These are phyloP conservation scores for Catamblyrhynchus diadema DNA, from an alignment of 2,797 vertebrate genomes.

Conservation along the genomic window DNA sequence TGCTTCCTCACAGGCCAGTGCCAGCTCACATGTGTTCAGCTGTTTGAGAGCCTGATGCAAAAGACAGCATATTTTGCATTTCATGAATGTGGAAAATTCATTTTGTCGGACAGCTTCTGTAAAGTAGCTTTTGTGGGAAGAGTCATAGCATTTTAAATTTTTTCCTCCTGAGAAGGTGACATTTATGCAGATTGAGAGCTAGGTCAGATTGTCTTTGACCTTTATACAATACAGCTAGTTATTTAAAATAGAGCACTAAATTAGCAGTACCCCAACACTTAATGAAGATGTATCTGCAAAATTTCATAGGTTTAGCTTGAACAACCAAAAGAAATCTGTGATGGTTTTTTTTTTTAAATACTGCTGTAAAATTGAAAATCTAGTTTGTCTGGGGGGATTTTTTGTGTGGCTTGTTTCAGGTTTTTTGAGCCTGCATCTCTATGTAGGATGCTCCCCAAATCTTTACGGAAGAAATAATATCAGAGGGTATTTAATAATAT, in stretches of 20 bases:
- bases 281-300: not conserved
- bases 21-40: not conserved
- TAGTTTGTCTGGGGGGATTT: not conserved
- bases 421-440: not conserved
- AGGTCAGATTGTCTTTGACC: not conserved
- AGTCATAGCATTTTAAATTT: not conserved
- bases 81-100: not conserved
- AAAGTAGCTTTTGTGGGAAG: not conserved
- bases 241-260: not conserved
- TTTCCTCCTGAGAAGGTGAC: not conserved
- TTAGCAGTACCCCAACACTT: not conserved
- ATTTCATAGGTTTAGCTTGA: not conserved
- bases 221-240: not conserved
- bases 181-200: not conserved
- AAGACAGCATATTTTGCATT: not conserved
- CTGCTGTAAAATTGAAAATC: not conserved
- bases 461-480: not conserved
- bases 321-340: not conserved
- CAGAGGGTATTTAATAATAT: not conserved
- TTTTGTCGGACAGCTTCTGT: not conserved
- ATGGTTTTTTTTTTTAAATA: not conserved
- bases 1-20: not conserved
- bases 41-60: not conserved
- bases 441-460: not conserved
- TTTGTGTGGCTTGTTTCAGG: not conserved